phyloP scores from a whole-genome alignment of 2,888 invertebrate genomes.

The Caprella mutica region DNA sequence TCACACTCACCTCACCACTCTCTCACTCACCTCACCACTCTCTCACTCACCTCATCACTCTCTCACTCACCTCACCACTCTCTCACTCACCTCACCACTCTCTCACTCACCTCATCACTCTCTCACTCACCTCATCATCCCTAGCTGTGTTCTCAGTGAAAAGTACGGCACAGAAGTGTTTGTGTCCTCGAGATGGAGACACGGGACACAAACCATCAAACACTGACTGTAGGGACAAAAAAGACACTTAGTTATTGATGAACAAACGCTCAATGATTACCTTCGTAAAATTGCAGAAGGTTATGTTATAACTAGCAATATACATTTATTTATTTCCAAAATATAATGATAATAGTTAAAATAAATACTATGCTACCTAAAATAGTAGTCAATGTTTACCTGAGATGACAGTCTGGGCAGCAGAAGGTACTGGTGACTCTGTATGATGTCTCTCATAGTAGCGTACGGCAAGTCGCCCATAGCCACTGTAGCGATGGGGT shows the following conservation, averaged over 20 bases:
- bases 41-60: too few relatives aligned
- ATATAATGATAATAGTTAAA: not conserved
- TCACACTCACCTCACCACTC: too few relatives aligned
- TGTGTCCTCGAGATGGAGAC: slow-evolving; percentile 65
- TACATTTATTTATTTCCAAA: not conserved
- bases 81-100: too few relatives aligned
- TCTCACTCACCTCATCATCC: slow-evolving; percentile 51
- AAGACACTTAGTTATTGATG: not conserved
- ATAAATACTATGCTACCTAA: not conserved
- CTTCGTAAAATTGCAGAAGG: too few relatives aligned
- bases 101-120: too few relatives aligned
- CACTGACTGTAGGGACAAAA: slow-evolving; percentile 45
- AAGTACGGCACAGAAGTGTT: slow-evolving; percentile 64
- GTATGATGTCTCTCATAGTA: slow-evolving; percentile 75
- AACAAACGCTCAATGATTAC: too few relatives aligned
- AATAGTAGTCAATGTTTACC: slow-evolving; percentile 44
- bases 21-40: too few relatives aligned
- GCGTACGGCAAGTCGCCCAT: slow-evolving; percentile 82
- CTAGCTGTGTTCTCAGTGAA: slow-evolving; percentile 51
- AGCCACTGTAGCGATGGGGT: slow-evolving; percentile 71
- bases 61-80: too few relatives aligned
- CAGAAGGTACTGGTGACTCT: slow-evolving; percentile 74
- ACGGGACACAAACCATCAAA: slow-evolving; percentile 78
- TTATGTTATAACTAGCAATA: too few relatives aligned
- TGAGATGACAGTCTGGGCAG: slow-evolving; percentile 87